Percentiles rank a stretch among this genome's conserved stretches.
These are phyloP conservation scores for Cacoxenus indagator DNA, from an alignment of 2,888 invertebrate species.

Conservation along the genomic window DNA sequence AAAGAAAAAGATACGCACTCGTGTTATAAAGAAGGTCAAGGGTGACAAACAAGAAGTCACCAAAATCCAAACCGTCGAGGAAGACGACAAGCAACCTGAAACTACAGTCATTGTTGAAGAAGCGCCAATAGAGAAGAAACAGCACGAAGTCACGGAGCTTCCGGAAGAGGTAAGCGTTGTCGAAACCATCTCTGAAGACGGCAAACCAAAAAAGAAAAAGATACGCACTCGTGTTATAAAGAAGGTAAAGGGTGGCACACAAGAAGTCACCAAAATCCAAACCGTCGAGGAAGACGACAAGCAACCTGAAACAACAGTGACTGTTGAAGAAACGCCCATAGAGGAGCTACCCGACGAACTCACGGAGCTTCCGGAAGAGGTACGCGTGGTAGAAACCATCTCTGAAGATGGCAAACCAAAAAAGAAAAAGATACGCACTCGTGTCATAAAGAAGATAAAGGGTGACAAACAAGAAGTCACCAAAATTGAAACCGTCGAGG, in stretches of 20 bases:
- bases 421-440: constrained; percentile 41
- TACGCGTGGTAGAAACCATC: constrained; percentile 38
- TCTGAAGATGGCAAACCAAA: constrained; percentile 36
- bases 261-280: constrained; percentile 48
- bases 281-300: constrained; percentile 49
- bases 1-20: constrained; percentile 40
- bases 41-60: constrained; percentile 28
- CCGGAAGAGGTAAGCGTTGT: constrained; percentile 39
- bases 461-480: constrained; percentile 44
- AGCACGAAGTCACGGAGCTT: constrained; percentile 31
- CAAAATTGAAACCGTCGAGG: constrained; percentile 45
- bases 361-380: too few relatives aligned
- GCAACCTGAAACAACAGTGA: constrained; percentile 40
- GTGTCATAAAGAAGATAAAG: constrained; percentile 41
- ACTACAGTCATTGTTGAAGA: constrained; percentile 37
- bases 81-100: constrained; percentile 36
- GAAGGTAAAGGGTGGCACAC: constrained; percentile 46
- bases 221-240: constrained; percentile 48
- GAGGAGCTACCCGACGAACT: constrained; percentile 28
- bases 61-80: constrained; percentile 34
- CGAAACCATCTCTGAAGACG: constrained; percentile 44
- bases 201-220: constrained; percentile 45
- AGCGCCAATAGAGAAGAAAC: background rate
- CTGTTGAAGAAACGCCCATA: constrained; percentile 38
- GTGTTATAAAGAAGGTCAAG: constrained; percentile 37